Conservation (phyloP, 2,113 vertebrate species). For the Centropus bengalensis region DNA sequence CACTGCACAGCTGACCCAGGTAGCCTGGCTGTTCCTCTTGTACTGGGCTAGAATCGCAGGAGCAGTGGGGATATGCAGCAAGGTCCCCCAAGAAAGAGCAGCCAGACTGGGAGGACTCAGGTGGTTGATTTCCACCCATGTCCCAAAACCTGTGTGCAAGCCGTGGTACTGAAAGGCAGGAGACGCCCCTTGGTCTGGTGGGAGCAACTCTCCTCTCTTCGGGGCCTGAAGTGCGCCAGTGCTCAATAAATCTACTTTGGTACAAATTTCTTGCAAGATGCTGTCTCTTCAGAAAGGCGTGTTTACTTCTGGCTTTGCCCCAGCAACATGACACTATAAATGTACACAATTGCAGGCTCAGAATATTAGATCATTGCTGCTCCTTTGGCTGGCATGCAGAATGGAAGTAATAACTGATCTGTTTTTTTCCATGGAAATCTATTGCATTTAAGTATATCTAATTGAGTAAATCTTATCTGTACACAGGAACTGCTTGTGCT, state of each 20-base stretch:
- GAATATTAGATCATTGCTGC: not conserved
- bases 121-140: not conserved
- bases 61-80: too few species aligned
- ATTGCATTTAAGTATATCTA: not conserved
- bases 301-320: not conserved
- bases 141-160: rapidly evolving
- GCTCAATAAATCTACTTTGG: not conserved
- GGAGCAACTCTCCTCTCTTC: not conserved
- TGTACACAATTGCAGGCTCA: not conserved
- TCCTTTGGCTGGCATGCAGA: not conserved
- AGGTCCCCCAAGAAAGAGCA: not conserved
- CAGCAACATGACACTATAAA: not conserved
- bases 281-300: rapidly evolving
- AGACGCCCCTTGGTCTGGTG: not conserved
- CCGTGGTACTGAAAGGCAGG: not conserved
- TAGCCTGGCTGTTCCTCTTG: not conserved
- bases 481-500: not conserved
- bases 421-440: not conserved
- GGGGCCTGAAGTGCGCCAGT: not conserved
- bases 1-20: not conserved
- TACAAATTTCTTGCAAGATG: not conserved
- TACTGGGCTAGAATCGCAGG: too few species aligned
- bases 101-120: not conserved
- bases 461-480: not conserved
- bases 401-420: not conserved